These are phyloP conservation scores for Agrotis ipsilon DNA, from an alignment of 2,888 invertebrate species.

Conservation along the genomic window DNA sequence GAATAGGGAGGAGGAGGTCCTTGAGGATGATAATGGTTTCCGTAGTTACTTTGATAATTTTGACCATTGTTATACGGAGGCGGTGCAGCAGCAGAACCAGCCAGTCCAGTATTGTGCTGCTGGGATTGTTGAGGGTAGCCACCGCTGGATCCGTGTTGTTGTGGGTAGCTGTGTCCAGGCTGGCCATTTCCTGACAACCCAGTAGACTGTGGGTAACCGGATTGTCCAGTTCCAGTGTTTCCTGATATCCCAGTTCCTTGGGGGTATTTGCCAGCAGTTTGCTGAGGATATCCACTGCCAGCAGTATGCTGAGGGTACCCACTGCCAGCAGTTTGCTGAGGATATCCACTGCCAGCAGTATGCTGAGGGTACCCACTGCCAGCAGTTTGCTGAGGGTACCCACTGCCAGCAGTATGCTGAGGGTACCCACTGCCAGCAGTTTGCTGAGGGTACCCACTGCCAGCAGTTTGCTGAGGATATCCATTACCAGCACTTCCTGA, in stretches of 20 bases:
- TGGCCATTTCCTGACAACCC: slow-evolving; percentile 60
- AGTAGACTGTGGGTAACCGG: slow-evolving; percentile 70
- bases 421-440: slow-evolving; percentile 69
- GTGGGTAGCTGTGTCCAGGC: slow-evolving; percentile 65
- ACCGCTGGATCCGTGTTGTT: slow-evolving; percentile 67
- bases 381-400: slow-evolving; percentile 66
- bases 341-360: slow-evolving; percentile 67
- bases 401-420: slow-evolving; percentile 63
- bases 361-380: slow-evolving; percentile 69
- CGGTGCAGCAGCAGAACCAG: slow-evolving; percentile 72
- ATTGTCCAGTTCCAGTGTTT: slow-evolving; percentile 46
- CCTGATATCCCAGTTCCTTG: slow-evolving; percentile 61
- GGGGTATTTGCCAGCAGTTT: slow-evolving; percentile 65
- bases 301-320: slow-evolving; percentile 67
- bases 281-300: slow-evolving; percentile 70
- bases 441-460: slow-evolving; percentile 67
- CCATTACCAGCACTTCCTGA: slow-evolving; percentile 77
- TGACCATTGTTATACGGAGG: slow-evolving; percentile 72
- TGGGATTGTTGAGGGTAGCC: slow-evolving; percentile 60
- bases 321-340: slow-evolving; percentile 64
- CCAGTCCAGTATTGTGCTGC: slow-evolving; percentile 68
- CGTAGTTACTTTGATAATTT: slow-evolving; percentile 69
- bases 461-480: slow-evolving; percentile 67
- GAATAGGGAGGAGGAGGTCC: slow-evolving; percentile 82
- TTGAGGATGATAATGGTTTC: slow-evolving; percentile 78